Conservation (phyloP, 2,888 invertebrate genomes). For the Gisinianus flammeolus region DNA sequence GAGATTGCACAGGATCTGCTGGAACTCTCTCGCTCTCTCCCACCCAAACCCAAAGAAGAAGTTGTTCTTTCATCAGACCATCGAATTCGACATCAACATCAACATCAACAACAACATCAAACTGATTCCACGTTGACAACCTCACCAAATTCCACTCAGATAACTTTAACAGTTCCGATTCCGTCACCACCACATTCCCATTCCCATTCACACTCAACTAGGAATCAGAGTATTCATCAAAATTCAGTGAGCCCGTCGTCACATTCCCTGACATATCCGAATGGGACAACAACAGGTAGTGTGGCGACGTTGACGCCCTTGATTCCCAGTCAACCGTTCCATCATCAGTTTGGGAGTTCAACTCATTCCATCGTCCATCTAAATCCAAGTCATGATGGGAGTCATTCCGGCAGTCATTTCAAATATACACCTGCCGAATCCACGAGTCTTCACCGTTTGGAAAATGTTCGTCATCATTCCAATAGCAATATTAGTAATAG, state of each 20-base stretch:
- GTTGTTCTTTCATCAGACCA: neutral
- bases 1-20: constrained; percentile 79
- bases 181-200: neutral
- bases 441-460: constrained; percentile 16
- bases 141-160: neutral
- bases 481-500: neutral
- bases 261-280: neutral
- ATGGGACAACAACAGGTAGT: constrained; percentile 1
- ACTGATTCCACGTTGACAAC: neutral
- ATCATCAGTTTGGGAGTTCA: too few species aligned
- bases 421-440: constrained; percentile 2
- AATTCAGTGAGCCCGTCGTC: constrained; percentile 38
- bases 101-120: neutral
- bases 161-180: neutral
- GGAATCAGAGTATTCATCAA: constrained; percentile 32
- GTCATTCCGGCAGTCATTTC: neutral
- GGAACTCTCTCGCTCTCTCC: constrained; percentile 68
- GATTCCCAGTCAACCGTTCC: constrained; percentile 51
- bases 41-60: constrained; percentile 64
- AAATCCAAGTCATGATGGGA: neutral
- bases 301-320: constrained; percentile 45
- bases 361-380: neutral
- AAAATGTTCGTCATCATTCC: constrained; percentile 22
- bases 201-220: constrained; percentile 37
- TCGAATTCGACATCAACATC: neutral